These are phyloP conservation scores for Lithodes maja DNA, from an alignment of 2,888 invertebrate genomes.

Conservation along the genomic window DNA sequence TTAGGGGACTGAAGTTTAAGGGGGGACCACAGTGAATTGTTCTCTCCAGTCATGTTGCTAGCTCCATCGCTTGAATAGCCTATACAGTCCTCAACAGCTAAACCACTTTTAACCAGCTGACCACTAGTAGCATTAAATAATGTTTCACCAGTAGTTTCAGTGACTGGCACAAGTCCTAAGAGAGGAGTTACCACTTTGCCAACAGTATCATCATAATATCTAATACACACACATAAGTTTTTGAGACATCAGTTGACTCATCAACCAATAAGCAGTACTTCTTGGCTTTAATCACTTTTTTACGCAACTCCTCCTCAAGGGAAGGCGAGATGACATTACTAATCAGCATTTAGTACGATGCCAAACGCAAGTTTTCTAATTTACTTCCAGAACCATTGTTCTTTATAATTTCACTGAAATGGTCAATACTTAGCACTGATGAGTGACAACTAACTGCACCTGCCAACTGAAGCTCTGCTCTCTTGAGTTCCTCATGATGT, in stretches of 20 bases:
- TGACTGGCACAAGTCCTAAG: background rate
- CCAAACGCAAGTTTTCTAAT: constrained; percentile 8
- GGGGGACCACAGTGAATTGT: background rate
- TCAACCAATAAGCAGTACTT: constrained; percentile 34
- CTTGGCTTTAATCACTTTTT: background rate
- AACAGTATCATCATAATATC: background rate
- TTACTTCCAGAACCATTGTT: constrained; percentile 1
- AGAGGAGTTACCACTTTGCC: background rate
- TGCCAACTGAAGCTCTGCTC: constrained; percentile 23
- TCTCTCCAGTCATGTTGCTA: background rate
- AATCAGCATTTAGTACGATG: constrained; percentile 15
- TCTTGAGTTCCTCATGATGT: background rate
- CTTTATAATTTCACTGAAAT: constrained; percentile 21
- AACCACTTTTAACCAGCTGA: background rate
- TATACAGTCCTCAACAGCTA: background rate
- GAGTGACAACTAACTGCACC: background rate
- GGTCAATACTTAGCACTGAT: background rate
- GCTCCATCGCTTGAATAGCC: background rate
- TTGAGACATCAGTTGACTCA: constrained; percentile 35
- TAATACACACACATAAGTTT: background rate
- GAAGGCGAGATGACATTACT: constrained; percentile 12
- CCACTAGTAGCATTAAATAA: background rate
- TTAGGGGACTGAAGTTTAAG: background rate
- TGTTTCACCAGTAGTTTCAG: background rate
- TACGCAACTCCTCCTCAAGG: constrained; percentile 7